Percentiles rank a stretch among this genome's conserved stretches.
These are phyloP conservation scores for Pocillopora verrucosa DNA, from an alignment of 64 coral and sea anemone genomes.

Conservation along the genomic window DNA sequence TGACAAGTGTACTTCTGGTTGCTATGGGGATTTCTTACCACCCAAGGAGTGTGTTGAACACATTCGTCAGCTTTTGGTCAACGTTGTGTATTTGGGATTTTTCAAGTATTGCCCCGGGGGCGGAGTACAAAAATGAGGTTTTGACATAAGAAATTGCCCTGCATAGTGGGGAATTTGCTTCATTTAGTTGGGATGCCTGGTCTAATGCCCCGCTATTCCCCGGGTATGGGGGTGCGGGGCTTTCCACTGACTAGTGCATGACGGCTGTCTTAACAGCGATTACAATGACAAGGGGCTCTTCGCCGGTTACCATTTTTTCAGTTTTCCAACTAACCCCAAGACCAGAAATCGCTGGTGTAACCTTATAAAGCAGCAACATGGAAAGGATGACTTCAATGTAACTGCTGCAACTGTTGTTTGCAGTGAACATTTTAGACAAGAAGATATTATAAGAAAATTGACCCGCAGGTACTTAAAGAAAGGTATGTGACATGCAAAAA, in stretches of 20 bases:
- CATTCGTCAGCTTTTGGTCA: no score
- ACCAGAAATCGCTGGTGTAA: conserved; percentile 52
- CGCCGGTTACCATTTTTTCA: conserved; percentile 13
- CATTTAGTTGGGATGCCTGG: conserved; percentile 41
- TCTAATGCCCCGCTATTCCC: conserved; percentile 40
- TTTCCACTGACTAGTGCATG: conserved; percentile 4
- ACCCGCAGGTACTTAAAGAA: not conserved
- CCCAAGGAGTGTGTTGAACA: no score
- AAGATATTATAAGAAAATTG: not conserved
- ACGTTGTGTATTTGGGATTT: conserved; percentile 18
- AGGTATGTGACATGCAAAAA: conserved; percentile 29
- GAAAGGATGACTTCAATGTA: conserved; percentile 25
- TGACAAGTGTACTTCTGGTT: conserved; percentile 37
- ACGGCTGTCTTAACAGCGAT: no score
- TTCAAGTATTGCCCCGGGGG: conserved; percentile 4
- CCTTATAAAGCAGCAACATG: conserved; percentile 55
- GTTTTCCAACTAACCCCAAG: conserved; percentile 25
- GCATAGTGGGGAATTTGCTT: conserved; percentile 51
- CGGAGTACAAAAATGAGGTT: conserved; percentile 39
- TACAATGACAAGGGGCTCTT: no score
- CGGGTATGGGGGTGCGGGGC: conserved; percentile 27
- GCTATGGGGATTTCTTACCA: no score
- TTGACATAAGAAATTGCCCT: conserved; percentile 37
- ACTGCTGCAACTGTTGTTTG: not conserved
- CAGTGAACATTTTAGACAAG: conserved; percentile 19